Percentiles rank a stretch among this genome's conserved stretches.
phyloP scores from a whole-genome alignment of 1,140 invertebrate species.

The Sitodiplosis mosellana region DNA sequence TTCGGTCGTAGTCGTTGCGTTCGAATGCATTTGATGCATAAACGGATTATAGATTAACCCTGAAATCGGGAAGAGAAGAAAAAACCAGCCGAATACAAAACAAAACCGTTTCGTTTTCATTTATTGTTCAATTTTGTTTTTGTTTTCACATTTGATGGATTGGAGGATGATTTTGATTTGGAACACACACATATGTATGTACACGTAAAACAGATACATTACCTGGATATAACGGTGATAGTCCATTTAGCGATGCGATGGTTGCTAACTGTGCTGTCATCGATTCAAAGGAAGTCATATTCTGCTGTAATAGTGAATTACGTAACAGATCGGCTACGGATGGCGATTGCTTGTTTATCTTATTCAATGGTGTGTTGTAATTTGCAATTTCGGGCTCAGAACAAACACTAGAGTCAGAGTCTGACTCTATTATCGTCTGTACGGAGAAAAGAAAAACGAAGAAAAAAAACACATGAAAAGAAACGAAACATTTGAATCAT shows the following conservation, averaged over 20 bases:
- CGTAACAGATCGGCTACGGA: conserved; percentile 12
- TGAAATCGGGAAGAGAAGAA: background rate
- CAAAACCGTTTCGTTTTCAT: too few relatives aligned
- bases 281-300: conserved; percentile 26
- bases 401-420: conserved; percentile 19
- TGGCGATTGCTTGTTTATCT: background rate
- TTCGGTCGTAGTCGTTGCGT: background rate
- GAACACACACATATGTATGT: too few relatives aligned
- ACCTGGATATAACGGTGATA: background rate
- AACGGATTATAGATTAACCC: background rate
- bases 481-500: background rate
- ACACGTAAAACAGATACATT: background rate
- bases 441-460: background rate
- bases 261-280: conserved; percentile 20
- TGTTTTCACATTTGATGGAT: too few relatives aligned
- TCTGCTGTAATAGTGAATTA: conserved; percentile 7
- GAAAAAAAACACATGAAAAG: background rate
- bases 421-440: conserved; percentile 13
- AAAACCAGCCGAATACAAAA: too few relatives aligned
- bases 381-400: conserved; percentile 6
- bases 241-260: conserved; percentile 2
- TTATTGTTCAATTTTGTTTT: too few relatives aligned
- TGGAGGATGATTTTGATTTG: background rate
- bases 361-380: background rate
- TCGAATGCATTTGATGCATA: conserved; percentile 2